These are phyloP conservation scores for Eulemur rubriventer DNA, from an alignment of 2,797 vertebrate species.

Conservation along the genomic window DNA sequence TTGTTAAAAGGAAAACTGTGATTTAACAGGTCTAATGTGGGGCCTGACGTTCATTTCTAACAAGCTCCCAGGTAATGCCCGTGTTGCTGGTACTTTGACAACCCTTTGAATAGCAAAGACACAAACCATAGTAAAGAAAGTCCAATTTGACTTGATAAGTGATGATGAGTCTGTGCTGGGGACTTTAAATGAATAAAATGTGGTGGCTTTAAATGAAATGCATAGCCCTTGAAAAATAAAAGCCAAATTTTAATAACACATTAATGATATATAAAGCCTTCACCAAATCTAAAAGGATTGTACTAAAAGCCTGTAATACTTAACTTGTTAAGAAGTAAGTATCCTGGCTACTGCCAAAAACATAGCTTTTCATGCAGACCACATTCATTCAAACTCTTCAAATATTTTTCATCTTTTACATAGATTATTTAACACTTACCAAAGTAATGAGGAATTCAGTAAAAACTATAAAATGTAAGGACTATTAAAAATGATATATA, in stretches of 20 bases:
- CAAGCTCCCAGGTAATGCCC: not conserved
- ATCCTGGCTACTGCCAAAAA: not conserved
- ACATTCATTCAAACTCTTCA: not conserved
- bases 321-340: not conserved
- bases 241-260: not conserved
- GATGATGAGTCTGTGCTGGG: not conserved
- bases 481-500: slow-evolving; percentile 30
- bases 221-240: slow-evolving; percentile 35
- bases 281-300: not conserved
- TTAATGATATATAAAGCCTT: not conserved
- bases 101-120: not conserved
- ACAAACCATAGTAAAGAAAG: not conserved
- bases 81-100: not conserved
- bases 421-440: not conserved
- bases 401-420: slow-evolving; percentile 18
- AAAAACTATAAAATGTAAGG: not conserved
- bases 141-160: not conserved
- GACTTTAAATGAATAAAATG: not conserved
- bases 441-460: not conserved
- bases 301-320: not conserved
- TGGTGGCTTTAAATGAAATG: slow-evolving; percentile 13
- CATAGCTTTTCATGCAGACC: not conserved
- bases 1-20: not conserved
- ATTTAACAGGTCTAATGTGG: not conserved
- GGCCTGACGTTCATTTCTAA: not conserved